A percentile compares a stretch with the other conserved stretches of the same genome.
These are phyloP conservation scores for Lamprotornis superbus DNA, from an alignment of 2,113 vertebrate genomes.

Conservation along the genomic window DNA sequence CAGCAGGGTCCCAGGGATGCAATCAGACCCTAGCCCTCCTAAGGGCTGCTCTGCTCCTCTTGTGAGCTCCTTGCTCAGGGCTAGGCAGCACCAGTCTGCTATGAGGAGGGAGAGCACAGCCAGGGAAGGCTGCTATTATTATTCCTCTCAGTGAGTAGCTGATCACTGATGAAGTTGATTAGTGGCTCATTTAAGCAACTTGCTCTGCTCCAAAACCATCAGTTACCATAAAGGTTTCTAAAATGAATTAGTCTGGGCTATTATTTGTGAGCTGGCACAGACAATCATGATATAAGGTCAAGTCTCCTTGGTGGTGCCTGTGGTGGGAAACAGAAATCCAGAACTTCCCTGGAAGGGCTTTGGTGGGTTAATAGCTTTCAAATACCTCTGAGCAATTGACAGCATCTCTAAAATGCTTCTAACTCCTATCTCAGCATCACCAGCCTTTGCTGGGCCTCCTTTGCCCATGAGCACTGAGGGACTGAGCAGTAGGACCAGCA, in stretches of 20 bases:
- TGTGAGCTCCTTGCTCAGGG: neutral
- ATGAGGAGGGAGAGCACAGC: neutral
- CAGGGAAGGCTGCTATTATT: neutral
- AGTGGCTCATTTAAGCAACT: slow-evolving; percentile 15
- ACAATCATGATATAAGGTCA: neutral
- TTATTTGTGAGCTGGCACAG: neutral
- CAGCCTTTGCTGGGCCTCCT: neutral
- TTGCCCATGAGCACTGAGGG: neutral
- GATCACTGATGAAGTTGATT: slow-evolving; percentile 8
- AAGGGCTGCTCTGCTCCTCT: neutral
- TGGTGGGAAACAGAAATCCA: neutral
- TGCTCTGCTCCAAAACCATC: neutral
- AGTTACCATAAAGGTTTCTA: neutral
- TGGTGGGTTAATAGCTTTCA: neutral
- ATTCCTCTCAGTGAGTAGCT: neutral
- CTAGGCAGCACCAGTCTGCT: neutral
- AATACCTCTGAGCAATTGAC: accelerated
- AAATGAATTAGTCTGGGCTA: slow-evolving; percentile 11
- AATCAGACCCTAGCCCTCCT: neutral
- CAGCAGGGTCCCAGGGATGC: neutral
- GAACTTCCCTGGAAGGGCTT: neutral
- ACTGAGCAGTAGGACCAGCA: neutral
- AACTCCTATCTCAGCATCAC: neutral
- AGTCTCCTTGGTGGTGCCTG: neutral
- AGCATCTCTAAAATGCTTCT: neutral